phyloP scores from a whole-genome alignment of 2,797 vertebrate genomes.

The Microctenopoma lineatum region DNA sequence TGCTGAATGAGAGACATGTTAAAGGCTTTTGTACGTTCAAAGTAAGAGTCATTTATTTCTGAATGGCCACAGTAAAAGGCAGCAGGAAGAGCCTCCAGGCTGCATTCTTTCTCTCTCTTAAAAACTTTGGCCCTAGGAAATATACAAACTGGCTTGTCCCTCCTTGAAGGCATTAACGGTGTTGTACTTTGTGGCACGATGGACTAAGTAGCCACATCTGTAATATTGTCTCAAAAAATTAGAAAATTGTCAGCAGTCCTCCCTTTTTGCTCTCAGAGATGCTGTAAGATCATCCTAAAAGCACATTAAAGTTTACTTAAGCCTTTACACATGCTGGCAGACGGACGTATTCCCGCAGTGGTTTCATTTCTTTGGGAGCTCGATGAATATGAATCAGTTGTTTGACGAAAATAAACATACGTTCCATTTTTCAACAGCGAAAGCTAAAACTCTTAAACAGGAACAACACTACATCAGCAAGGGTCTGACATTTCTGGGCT shows the following conservation, averaged over 20 bases:
- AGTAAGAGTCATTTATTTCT: neutral
- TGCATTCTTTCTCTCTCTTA: neutral
- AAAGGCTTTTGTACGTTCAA: neutral
- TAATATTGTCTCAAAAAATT: neutral
- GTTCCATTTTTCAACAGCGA: neutral
- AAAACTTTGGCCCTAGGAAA: neutral
- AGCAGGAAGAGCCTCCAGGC: neutral
- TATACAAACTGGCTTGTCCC: neutral
- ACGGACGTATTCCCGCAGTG: neutral
- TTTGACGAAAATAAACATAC: neutral
- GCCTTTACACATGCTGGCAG: neutral
- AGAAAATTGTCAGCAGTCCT: neutral
- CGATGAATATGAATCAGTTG: neutral
- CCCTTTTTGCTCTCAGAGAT: neutral
- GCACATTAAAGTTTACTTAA: constrained; percentile 4
- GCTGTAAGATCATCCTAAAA: neutral
- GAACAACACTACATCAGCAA: constrained; percentile 6
- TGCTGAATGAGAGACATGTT: neutral
- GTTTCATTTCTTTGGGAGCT: neutral
- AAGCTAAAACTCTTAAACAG: neutral
- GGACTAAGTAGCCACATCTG: neutral
- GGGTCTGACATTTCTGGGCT: constrained; percentile 12
- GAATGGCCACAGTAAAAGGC: neutral
- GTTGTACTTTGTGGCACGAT: neutral
- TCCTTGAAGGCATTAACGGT: neutral